These are phyloP conservation scores for Orchestia grillus DNA, from an alignment of 1,140 invertebrate genomes.

Conservation along the genomic window DNA sequence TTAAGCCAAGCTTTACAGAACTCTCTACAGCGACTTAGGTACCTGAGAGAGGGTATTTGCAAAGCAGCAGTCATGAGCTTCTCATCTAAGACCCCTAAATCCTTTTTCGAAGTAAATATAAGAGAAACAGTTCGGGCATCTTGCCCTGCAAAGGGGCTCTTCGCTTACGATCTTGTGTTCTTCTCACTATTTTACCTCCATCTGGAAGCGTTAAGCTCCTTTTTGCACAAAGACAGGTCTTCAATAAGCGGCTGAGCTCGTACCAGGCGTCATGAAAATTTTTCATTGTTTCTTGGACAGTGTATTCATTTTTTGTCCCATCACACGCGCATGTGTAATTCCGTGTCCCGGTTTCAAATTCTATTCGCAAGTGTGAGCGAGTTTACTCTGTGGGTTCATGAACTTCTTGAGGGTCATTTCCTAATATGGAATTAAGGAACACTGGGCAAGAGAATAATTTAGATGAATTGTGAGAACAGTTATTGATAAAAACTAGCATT, in stretches of 20 bases:
- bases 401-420: neutral
- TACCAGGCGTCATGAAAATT: neutral
- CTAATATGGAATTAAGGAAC: neutral
- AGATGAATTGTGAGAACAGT: neutral
- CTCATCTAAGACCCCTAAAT: no score
- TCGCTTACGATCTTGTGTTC: neutral
- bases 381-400: neutral
- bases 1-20: no score
- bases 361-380: neutral
- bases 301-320: neutral
- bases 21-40: no score
- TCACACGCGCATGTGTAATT: neutral
- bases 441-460: neutral
- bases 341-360: neutral
- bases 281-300: neutral
- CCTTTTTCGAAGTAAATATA: no score
- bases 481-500: neutral
- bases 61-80: no score
- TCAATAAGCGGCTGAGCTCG: neutral
- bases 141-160: neutral
- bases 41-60: no score
- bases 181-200: neutral
- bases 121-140: neutral
- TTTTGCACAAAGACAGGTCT: neutral
- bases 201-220: neutral